Base-by-base conservation (phyloP, 2,888 invertebrate genomes). In the Anthrax anthrax region DNA sequence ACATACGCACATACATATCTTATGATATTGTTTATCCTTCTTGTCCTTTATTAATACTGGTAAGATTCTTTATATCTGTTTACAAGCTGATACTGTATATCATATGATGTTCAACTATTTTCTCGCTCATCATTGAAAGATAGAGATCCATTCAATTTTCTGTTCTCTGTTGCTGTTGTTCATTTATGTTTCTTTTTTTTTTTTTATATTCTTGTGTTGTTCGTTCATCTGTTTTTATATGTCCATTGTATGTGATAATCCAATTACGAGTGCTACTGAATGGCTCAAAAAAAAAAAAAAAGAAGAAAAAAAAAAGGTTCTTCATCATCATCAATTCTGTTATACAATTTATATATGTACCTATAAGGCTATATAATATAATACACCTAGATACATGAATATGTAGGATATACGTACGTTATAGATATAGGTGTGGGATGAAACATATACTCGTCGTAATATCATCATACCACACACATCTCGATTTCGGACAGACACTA, bases 191-290 rank as follows among this genome's bases (percentile, higher is more conserved):
- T 37, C 16, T 18, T 17, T 17, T 17, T 8, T 16, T 34, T 17
- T 42, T 14, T 17, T 36, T 42, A 3, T 18, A 17, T 41, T 44
- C 41, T 40, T 37, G 18, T 40, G 14, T 27, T 23, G 8, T 23
- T 23, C 39, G 43, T 43, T 47, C 47, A 47, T 40, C 43, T 43
- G 40, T 43, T 47, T 39, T 43, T 23, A 6, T 23, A n/a, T 40
- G 32, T 39, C 40, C 43, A 45, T 45, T 48, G 48, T 46, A 48
- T 43, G 48, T 48, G 48, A 48, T 48, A 48, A 48, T 48, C 48
- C 48, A 48, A 48, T 48, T 48, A 48, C 48, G 40, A 42, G 39
- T 39, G 48, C 48, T 46, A 48, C 48, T 43, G 44, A 44, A 44
- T 47, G 41, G 27, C 16, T 37, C 27, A 37, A 41, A 39, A 4